Evolutionary conservation across 2,888 invertebrate genomes (phyloP).

Genomic region (Leptopilina myrica): DNA sequence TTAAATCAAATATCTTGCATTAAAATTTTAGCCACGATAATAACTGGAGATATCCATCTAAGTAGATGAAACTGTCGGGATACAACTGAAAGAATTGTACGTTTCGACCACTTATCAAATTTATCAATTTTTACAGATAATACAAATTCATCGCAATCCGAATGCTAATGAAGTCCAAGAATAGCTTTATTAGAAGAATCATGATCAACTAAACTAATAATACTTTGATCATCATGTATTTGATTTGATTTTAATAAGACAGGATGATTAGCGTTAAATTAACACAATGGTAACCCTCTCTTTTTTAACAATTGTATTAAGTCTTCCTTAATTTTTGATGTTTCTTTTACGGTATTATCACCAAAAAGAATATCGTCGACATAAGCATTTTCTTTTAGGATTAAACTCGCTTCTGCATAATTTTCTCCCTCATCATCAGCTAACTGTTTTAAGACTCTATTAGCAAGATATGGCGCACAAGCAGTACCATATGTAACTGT

Average conservation of each 20-base stretch:
- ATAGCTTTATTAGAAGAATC: neutral
- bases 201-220: neutral
- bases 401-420: slow-evolving; percentile 13
- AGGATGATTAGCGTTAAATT: neutral
- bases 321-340: neutral
- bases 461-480: slow-evolving; percentile 42
- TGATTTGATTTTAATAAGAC: neutral
- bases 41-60: neutral
- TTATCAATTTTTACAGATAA: neutral
- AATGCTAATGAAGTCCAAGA: neutral
- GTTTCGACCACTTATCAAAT: neutral
- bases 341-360: slow-evolving; percentile 20
- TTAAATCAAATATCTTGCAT: neutral
- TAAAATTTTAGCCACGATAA: neutral
- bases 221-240: neutral
- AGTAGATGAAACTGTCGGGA: neutral
- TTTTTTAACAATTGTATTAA: neutral
- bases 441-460: slow-evolving; percentile 47
- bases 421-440: slow-evolving; percentile 37
- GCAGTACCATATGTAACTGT: slow-evolving; percentile 47
- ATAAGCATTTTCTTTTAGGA: slow-evolving; percentile 40
- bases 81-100: neutral
- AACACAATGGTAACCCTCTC: neutral
- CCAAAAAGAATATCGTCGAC: slow-evolving; percentile 48
- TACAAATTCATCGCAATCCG: neutral